Evolutionary conservation across 2,113 vertebrate species (phyloP).

Genomic region (Phylloscopus trochiloides): DNA sequence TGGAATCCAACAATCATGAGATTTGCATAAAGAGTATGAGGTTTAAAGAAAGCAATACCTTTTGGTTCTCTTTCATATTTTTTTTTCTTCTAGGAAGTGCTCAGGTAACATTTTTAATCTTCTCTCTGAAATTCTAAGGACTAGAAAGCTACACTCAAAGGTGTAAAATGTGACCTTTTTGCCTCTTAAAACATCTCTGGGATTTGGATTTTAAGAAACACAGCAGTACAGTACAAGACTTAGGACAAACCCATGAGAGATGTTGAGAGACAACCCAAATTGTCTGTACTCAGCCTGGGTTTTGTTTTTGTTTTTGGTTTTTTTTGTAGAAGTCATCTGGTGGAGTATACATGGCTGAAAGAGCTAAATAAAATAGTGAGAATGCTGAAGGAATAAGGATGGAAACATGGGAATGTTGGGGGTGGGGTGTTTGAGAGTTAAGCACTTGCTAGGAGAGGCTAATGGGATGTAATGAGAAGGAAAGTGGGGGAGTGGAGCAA

Average conservation of each 20-base stretch:
- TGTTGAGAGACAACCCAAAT: neutral
- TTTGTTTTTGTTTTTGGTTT: no score
- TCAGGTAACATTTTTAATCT: slow-evolving; percentile 13
- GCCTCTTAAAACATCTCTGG: neutral
- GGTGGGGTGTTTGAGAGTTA: slow-evolving; percentile 33
- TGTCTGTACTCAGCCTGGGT: neutral
- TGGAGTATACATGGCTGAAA: neutral
- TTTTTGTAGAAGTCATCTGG: slow-evolving; percentile 20
- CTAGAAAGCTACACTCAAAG: neutral
- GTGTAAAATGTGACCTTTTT: neutral
- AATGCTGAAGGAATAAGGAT: slow-evolving; percentile 4
- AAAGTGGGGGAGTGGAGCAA: slow-evolving; percentile 3
- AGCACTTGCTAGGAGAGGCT: slow-evolving; percentile 13
- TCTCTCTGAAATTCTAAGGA: neutral
- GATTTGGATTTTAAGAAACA: slow-evolving; percentile 6
- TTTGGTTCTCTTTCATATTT: neutral
- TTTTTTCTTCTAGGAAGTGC: neutral
- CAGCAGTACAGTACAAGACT: neutral
- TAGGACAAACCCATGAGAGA: neutral
- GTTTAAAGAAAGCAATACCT: neutral
- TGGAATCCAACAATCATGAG: neutral
- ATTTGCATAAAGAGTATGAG: neutral
- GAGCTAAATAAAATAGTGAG: slow-evolving; percentile 24
- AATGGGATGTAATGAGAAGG: slow-evolving; percentile 41
- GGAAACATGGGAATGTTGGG: slow-evolving; percentile 40